These are phyloP conservation scores for Zoanthus sociatus DNA, from an alignment of 92 coral and sea anemone genomes.

Conservation along the genomic window DNA sequence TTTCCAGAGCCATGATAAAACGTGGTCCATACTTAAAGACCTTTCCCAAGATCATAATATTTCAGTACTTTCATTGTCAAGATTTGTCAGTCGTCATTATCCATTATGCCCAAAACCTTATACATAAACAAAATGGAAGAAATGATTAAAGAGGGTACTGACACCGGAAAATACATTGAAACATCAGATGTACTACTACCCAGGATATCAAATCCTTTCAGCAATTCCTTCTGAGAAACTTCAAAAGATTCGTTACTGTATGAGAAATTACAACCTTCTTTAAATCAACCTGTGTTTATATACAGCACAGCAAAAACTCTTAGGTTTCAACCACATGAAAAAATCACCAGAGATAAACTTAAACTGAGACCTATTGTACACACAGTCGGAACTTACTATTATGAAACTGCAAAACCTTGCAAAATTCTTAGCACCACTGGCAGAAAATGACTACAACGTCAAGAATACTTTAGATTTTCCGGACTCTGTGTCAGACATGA, in stretches of 20 bases:
- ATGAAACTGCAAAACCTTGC: constrained; percentile 34
- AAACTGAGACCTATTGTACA: constrained; percentile 48
- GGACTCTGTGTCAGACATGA: not conserved
- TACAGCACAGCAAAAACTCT: constrained; percentile 42
- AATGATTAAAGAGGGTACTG: constrained; percentile 19
- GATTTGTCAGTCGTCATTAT: constrained; percentile 41
- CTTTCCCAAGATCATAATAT: constrained; percentile 10
- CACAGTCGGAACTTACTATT: constrained; percentile 42
- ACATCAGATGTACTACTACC: constrained; percentile 23
- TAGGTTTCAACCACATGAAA: constrained; percentile 15
- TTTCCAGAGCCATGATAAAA: constrained; percentile 28
- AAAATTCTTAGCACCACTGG: not conserved
- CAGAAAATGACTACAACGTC: not conserved
- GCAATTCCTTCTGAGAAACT: constrained; percentile 38
- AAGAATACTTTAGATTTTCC: not conserved
- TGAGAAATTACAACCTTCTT: constrained; percentile 29
- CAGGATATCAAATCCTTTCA: constrained; percentile 40
- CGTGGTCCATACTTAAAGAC: constrained; percentile 6
- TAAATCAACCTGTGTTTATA: constrained; percentile 46
- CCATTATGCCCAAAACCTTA: constrained; percentile 12
- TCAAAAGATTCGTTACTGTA: constrained; percentile 34
- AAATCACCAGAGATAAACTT: constrained; percentile 38
- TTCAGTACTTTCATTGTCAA: constrained; percentile 29
- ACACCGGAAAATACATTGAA: constrained; percentile 44
- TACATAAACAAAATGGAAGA: constrained; percentile 23